Base-by-base conservation (phyloP, 2,797 vertebrate species). In the Monodelphis domestica region DNA sequence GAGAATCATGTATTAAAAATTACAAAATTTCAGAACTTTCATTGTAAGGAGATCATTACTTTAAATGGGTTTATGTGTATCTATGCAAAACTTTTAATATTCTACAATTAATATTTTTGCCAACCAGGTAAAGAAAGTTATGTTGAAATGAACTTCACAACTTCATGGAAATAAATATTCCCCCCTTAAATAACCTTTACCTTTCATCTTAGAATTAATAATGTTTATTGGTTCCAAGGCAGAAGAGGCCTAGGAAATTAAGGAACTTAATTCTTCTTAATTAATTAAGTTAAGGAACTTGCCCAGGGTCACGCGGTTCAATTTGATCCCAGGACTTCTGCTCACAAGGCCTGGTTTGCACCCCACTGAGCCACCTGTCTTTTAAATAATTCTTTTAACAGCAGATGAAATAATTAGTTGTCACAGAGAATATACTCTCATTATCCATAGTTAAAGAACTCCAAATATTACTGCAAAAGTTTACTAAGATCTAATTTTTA, bases 1-100 rank as follows among this genome's bases (percentile, higher is more conserved):
- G 30, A 87, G 93, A 57, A 93, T 91, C 95, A 94, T 95, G 17
- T 84, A 78, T 70, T 95, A 53, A 98, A 90, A 97, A 93, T 54
- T 5, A 12, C 91, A 94, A 54, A 0, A 26, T 91, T 92, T 97
- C 89, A 96, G 93, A 95, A 89, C 12, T 70, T 90, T 93, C 55
- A 90, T 89, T 92, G 59, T 26, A 89, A 53, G 29, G 89, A 53
- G n/a, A 93, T 53, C 70, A 51, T 21, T 95, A 53, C 53, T 59
- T 52, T 26, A n/a, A 88, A 88, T 50, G 33, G 63, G 14, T 88
- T 93, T 91, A 54, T 88, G 33, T 90, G 14, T 4, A 6, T 17
- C 89, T 50, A 94, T 50, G 93, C 94, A n/a, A 63, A 91, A 92
- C 51, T 15, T 89, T 54, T 63, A n/a, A 63, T 63, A 53, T 29